phyloP scores from a whole-genome alignment of 2,888 invertebrate species.

The Acleris sparsana region DNA sequence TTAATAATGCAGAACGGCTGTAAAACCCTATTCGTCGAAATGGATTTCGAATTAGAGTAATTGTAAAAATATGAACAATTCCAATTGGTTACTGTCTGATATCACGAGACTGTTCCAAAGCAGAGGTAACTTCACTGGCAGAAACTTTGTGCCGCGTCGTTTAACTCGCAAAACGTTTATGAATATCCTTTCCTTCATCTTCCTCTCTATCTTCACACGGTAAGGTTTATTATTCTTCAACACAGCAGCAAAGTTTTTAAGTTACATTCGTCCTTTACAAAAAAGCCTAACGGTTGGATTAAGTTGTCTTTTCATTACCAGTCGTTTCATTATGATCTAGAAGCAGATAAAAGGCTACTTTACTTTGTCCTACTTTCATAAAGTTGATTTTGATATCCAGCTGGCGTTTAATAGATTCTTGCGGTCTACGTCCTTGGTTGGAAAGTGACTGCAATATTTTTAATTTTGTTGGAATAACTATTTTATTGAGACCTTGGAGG shows the following conservation, averaged over 20 bases:
- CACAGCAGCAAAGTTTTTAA: not conserved
- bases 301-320: constrained; percentile 24
- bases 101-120: constrained; percentile 5
- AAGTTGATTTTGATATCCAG: constrained; percentile 17
- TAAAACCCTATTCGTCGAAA: too few relatives aligned
- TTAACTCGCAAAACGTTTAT: constrained; percentile 30
- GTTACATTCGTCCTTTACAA: constrained; percentile 7
- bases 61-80: too few relatives aligned
- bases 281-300: constrained; percentile 25
- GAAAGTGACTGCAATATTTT: not conserved
- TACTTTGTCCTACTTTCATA: constrained; percentile 20
- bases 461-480: too few relatives aligned
- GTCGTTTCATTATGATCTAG: constrained; percentile 23
- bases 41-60: too few relatives aligned
- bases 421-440: not conserved
- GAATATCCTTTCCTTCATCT: not conserved
- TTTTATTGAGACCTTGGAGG: too few relatives aligned
- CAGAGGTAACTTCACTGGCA: constrained; percentile 19
- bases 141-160: constrained; percentile 29
- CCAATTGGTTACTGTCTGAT: not conserved
- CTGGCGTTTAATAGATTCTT: constrained; percentile 12
- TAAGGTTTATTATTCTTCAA: constrained; percentile 1
- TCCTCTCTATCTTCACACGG: constrained; percentile 3
- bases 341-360: constrained; percentile 10
- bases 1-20: too few relatives aligned